Base-by-base conservation (phyloP, 2,888 invertebrate species). In the Eupithecia inturbata region DNA sequence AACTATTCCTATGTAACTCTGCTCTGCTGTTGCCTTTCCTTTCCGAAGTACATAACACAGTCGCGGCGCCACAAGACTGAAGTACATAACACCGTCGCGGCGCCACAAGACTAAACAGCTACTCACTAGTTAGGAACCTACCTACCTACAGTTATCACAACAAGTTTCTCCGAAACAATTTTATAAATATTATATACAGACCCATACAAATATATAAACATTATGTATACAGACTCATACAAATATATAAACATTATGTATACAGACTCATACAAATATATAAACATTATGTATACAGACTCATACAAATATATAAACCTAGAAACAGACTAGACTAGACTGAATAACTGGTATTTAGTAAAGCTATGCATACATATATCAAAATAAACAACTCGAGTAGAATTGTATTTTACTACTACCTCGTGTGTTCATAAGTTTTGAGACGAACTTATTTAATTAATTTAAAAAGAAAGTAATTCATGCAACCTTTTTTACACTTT, bases 101-200 rank as follows among this genome's bases (percentile, higher is more conserved):
- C n/a, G n/a, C n/a, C 3, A 41, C 39, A 41, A 14, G 7, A 19
- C 2, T n/a, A 19, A n/a, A 45, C 1, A 45, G 19, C n/a, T 45
- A 45, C 7, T 45, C 1, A 19, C 19, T 45, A 45, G 45, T 45
- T 0, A 45, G 19, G 45, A 19, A 16, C 16, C 16, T 14, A 39
- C 16, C 16, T 14, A 39, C 45, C 16, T 19, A 39, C 0, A 45
- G 75, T 70, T 77, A 77, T 79, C 78, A 78, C 79, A 79, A 79
- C 68, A 72, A 72, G 36, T 68, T 39, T 62, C 26, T 45, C 31
- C 5, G 39, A 73, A 57, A 70, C 14, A 1, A 22, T 31, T 53
- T 26, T 57, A 36, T 22, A 39, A 57, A 67, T 12, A 28, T 64
- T n/a, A 39, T 14, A 68, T 4, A 68, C 12, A 45, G 28, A n/a